Evolutionary conservation across 2,113 vertebrate species (phyloP), one percentile per base, ranked within the genome.

Genomic region (Clarias macrocephalus): DNA sequence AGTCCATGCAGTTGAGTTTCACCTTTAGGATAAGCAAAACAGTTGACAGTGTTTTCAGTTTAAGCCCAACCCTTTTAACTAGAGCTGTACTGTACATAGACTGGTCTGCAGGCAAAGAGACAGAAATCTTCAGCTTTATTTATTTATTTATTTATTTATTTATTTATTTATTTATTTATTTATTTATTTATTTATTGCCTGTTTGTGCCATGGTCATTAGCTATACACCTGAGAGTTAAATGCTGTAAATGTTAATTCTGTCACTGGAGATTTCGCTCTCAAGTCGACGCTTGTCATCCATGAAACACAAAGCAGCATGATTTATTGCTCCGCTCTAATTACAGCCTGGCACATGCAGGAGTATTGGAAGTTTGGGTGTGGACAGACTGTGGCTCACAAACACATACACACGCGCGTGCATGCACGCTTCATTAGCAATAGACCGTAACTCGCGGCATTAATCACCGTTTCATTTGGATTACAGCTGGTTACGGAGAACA

Each of bases 301-400:
- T 90, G 90, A 91, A 90, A 84, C 88, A 79, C 89, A 90, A 87
- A 89, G 60, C 79, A 89, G 83, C 5, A 56, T 88, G 90, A 91
- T 92, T 92, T 90, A 91, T 90, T 59, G 68, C 66, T 84, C 33
- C 73, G 28, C 82, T 89, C 72, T 89, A 89, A 91, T 90, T 91
- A 80, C 86, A 68, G 54, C 75, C 90, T 65, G 80, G 80, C 70
- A 76, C 33, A 70, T 57, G 25, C 60, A 80, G 21, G 21, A 42
- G 54, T 8, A 65, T 21, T 63, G 65, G 42, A 70, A 60, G 81
- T 75, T 68, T 57, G 33, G 81, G 62, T 56, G 62, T 63, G 52
- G 52, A 80, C 33, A 42, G 77, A 57, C 65, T 85, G 54, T 52
- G 56, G 72, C 62, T 42, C 62, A 48, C 70, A 13, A 30, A 37